Evolutionary conservation across 2,113 vertebrate genomes (phyloP).

Genomic region (Macrotus californicus): DNA sequence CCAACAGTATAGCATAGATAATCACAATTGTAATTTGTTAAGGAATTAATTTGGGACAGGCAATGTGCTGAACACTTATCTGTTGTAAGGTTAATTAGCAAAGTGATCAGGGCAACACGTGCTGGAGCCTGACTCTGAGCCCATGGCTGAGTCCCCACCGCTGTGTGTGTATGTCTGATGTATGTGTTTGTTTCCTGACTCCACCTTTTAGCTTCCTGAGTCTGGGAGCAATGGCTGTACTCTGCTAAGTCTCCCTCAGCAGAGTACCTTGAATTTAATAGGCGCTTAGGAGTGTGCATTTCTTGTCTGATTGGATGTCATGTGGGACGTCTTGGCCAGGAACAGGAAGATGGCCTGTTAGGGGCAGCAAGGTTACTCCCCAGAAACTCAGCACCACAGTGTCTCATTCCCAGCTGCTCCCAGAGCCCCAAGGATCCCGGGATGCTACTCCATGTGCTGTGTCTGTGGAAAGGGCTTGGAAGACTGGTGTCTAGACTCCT

Average conservation of each 20-base stretch:
- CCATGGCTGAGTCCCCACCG: background rate
- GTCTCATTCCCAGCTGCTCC: slow-evolving; percentile 43
- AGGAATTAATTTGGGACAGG: background rate
- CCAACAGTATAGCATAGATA: background rate
- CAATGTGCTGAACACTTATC: background rate
- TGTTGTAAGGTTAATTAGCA: background rate
- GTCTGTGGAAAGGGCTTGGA: background rate
- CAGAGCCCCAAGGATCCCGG: slow-evolving; percentile 49
- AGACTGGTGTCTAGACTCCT: slow-evolving; percentile 21
- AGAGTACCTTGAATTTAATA: background rate
- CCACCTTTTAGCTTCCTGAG: background rate
- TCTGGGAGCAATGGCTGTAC: background rate
- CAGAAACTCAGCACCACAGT: slow-evolving; percentile 52
- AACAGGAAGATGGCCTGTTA: slow-evolving; percentile 28
- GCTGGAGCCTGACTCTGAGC: background rate
- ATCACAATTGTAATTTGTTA: background rate
- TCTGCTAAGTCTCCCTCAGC: background rate
- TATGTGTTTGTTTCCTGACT: background rate
- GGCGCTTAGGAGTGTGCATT: background rate
- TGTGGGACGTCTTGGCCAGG: background rate
- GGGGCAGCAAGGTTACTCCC: slow-evolving; percentile 46
- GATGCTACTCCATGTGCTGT: slow-evolving; percentile 13
- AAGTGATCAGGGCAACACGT: background rate
- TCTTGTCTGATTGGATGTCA: background rate
- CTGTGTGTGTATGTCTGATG: background rate